Conservation (phyloP, 2,888 invertebrate species). For the Malthinus flaveolus region DNA sequence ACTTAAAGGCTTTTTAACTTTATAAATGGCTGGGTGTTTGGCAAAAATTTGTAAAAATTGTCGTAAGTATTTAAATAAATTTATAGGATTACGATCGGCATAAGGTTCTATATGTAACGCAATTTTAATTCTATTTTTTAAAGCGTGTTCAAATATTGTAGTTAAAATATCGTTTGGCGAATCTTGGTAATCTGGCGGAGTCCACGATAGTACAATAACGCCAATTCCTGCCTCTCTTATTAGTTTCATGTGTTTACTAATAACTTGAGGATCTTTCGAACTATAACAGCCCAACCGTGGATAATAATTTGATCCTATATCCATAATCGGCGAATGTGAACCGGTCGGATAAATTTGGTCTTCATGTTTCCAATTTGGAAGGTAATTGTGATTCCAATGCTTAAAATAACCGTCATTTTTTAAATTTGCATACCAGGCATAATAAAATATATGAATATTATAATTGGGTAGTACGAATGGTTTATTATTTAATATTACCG, state of each 20-base stretch:
- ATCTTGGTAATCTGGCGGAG: slow-evolving; percentile 53
- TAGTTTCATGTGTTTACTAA: slow-evolving; percentile 57
- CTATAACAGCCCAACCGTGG: slow-evolving; percentile 60
- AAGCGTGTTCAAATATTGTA: slow-evolving; percentile 47
- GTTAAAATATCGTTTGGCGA: slow-evolving; percentile 41
- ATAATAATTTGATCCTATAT: slow-evolving; percentile 60
- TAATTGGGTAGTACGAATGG: slow-evolving; percentile 40
- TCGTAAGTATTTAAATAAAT: slow-evolving; percentile 53
- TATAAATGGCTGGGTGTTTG: slow-evolving; percentile 61
- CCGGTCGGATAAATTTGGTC: slow-evolving; percentile 56
- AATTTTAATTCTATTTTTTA: slow-evolving; percentile 56
- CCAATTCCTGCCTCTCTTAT: slow-evolving; percentile 56
- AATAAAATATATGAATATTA: slow-evolving; percentile 49
- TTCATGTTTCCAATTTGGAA: slow-evolving; percentile 48
- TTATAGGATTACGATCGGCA: slow-evolving; percentile 55
- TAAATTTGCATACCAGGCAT: slow-evolving; percentile 48
- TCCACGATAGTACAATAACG: slow-evolving; percentile 60
- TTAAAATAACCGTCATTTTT: slow-evolving; percentile 44
- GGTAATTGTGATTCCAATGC: slow-evolving; percentile 49
- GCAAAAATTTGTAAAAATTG: slow-evolving; percentile 56
- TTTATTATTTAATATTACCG: slow-evolving; percentile 38
- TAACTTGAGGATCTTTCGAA: slow-evolving; percentile 54
- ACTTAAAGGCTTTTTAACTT: slow-evolving; percentile 47
- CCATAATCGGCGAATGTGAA: slow-evolving; percentile 58
- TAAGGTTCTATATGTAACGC: slow-evolving; percentile 64